Conservation (phyloP, 2,113 vertebrate genomes). For the Leucosticte australis region DNA sequence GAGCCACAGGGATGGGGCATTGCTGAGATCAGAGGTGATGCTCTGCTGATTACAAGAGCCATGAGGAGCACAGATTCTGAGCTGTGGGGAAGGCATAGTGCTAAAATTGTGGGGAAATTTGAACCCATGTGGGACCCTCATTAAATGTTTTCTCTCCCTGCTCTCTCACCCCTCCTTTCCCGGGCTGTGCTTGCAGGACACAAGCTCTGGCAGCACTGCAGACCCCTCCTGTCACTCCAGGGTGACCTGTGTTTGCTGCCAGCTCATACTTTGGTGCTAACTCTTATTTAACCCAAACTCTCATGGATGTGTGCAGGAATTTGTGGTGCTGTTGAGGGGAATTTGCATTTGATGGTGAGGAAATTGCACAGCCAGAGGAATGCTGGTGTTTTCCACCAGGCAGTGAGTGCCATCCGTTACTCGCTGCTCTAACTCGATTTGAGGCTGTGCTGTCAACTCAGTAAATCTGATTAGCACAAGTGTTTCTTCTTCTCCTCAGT, state of each 20-base stretch:
- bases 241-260: background rate
- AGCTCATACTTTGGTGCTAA: accelerated
- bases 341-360: background rate
- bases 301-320: accelerated
- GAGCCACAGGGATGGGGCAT: background rate
- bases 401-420: background rate
- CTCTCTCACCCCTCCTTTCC: background rate
- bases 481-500: background rate
- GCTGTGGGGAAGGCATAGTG: accelerated
- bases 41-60: background rate
- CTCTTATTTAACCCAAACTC: background rate
- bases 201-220: background rate
- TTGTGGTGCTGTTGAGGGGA: background rate
- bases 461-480: constrained; percentile 17
- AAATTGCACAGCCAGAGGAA: background rate
- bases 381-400: background rate
- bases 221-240: background rate
- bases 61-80: background rate
- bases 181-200: background rate
- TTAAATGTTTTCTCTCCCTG: background rate
- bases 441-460: background rate
- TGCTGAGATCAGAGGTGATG: background rate
- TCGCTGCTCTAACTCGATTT: background rate
- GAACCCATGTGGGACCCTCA: accelerated
- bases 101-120: background rate